Evolutionary conservation across 2,797 vertebrate species (phyloP).

Genomic region (Alectoris magna): DNA sequence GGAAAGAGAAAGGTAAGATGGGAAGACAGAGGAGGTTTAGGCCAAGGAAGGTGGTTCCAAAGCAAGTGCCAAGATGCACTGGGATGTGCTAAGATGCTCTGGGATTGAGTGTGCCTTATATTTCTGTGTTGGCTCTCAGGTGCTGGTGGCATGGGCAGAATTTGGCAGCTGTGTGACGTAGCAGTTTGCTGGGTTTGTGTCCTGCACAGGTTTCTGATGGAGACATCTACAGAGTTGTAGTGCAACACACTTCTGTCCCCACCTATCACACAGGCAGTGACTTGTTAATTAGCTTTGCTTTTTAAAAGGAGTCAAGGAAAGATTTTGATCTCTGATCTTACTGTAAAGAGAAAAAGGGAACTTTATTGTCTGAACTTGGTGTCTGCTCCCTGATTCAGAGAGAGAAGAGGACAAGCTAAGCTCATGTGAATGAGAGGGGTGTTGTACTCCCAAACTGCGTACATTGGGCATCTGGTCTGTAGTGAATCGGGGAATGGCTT

Average conservation of each 20-base stretch:
- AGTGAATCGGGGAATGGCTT: not conserved
- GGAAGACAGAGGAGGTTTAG: not conserved
- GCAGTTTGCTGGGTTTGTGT: not conserved
- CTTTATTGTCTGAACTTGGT: not conserved
- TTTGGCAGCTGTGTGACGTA: not conserved
- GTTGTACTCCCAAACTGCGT: not conserved
- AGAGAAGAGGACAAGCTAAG: not conserved
- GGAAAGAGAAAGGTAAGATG: not conserved
- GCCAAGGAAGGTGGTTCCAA: not conserved
- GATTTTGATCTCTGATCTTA: not conserved
- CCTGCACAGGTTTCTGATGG: not conserved
- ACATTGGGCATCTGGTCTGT: not conserved
- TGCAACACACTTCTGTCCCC: accelerated
- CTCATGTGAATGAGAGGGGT: not conserved
- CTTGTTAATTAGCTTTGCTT: not conserved
- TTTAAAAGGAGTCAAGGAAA: not conserved
- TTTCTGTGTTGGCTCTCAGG: not conserved
- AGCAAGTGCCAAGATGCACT: not conserved
- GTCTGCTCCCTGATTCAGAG: not conserved
- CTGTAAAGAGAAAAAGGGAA: not conserved
- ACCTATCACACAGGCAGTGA: not conserved
- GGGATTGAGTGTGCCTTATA: not conserved
- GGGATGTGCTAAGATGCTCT: not conserved
- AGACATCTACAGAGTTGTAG: not conserved
- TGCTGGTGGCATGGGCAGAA: not conserved